These are phyloP conservation scores for Poecile atricapillus DNA, from an alignment of 2,113 vertebrate genomes.

Conservation along the genomic window DNA sequence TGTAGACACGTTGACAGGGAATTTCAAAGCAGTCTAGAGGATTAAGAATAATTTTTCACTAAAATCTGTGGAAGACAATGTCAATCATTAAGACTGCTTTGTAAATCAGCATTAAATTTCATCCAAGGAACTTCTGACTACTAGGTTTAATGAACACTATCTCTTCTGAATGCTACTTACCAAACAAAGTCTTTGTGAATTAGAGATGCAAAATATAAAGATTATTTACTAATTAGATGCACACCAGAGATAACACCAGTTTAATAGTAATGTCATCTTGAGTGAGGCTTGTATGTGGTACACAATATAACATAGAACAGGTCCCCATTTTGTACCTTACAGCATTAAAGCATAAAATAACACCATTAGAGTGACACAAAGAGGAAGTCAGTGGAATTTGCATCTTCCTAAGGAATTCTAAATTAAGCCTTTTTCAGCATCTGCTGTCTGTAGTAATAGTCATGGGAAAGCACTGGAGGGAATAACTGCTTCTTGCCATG, in stretches of 20 bases:
- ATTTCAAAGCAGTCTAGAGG: constrained; percentile 3
- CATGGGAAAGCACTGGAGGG: not conserved
- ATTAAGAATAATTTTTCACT: not conserved
- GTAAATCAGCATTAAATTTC: not conserved
- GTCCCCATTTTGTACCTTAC: not conserved
- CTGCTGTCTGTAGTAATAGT: not conserved
- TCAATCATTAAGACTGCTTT: not conserved
- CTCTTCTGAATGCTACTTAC: not conserved
- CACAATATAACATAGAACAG: not conserved
- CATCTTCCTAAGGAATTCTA: not conserved
- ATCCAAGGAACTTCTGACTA: not conserved
- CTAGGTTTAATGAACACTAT: not conserved
- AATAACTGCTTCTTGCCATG: not conserved
- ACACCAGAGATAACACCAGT: not conserved
- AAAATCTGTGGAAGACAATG: not conserved
- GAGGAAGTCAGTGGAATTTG: not conserved
- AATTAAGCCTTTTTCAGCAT: not conserved
- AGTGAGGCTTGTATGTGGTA: not conserved
- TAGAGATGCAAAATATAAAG: not conserved
- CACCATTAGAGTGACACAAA: not conserved
- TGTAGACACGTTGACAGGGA: not conserved
- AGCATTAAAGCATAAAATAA: not conserved
- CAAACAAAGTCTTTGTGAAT: not conserved
- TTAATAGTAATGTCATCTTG: not conserved
- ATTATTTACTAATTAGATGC: not conserved